Evolutionary conservation across 2,888 invertebrate species (phyloP).

Genomic region (Beris morrisii): DNA sequence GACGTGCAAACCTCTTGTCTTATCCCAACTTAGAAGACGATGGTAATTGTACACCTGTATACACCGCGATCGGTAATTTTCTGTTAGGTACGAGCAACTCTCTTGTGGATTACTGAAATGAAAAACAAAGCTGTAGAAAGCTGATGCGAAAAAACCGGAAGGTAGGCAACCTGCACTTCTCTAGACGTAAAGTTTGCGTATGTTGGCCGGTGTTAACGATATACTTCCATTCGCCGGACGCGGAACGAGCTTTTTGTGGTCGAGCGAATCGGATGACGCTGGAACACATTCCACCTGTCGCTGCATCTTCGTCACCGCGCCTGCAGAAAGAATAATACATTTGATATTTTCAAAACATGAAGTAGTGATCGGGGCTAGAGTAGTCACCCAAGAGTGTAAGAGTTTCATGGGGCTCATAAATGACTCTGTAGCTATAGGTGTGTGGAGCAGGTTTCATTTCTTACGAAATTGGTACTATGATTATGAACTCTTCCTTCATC

Average conservation of each 20-base stretch:
- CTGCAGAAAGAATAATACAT: slow-evolving; percentile 51
- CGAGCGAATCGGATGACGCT: slow-evolving; percentile 77
- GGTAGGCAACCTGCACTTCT: slow-evolving; percentile 69
- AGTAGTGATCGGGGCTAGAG: too few species aligned
- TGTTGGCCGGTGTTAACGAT: slow-evolving; percentile 84
- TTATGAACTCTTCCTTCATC: too few species aligned
- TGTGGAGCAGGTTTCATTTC: too few species aligned
- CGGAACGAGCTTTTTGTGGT: slow-evolving; percentile 78
- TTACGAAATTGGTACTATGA: too few species aligned
- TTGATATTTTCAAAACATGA: too few species aligned
- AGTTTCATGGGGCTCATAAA: too few species aligned
- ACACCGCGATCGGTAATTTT: slow-evolving; percentile 78
- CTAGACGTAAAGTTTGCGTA: slow-evolving; percentile 77
- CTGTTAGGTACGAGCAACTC: slow-evolving; percentile 76
- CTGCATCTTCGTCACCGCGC: slow-evolving; percentile 63
- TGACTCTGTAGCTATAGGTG: too few species aligned
- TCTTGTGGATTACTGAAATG: slow-evolving; percentile 68
- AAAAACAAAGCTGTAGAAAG: slow-evolving; percentile 3
- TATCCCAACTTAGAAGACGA: slow-evolving; percentile 79
- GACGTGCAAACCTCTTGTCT: slow-evolving; percentile 76
- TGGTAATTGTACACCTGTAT: slow-evolving; percentile 84
- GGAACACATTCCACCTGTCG: slow-evolving; percentile 74
- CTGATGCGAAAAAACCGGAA: background rate
- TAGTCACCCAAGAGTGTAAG: too few species aligned
- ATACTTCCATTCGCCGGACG: slow-evolving; percentile 81